A percentile compares a stretch with the other conserved stretches of the same genome.
Conservation (phyloP, 2,888 invertebrate genomes). For the Acleris cristana region DNA sequence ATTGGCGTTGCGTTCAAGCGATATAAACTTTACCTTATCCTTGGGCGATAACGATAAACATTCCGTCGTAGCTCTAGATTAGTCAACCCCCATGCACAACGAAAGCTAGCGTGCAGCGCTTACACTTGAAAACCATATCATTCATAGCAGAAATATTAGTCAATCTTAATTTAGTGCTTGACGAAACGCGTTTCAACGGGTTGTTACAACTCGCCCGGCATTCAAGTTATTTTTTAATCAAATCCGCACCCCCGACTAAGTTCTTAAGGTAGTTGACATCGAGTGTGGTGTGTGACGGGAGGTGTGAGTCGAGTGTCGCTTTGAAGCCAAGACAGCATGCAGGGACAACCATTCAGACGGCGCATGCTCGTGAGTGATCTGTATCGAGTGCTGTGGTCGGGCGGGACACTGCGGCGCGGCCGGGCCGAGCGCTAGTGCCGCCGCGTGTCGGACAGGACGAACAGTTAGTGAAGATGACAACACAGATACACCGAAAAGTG, state of each 20-base stretch:
- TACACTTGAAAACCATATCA: constrained; percentile 75
- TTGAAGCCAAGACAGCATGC: constrained; percentile 83
- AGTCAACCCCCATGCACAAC: constrained; percentile 82
- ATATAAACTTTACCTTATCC: constrained; percentile 77
- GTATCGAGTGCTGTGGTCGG: constrained; percentile 73
- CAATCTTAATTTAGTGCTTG: constrained; percentile 60
- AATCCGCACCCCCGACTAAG: constrained; percentile 29
- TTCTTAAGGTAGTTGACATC: constrained; percentile 49
- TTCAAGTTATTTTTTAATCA: constrained; percentile 14
- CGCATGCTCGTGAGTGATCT: constrained; percentile 76
- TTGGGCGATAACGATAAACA: constrained; percentile 68
- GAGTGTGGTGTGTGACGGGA: constrained; percentile 66
- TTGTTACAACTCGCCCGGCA: constrained; percentile 24
- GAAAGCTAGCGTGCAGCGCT: constrained; percentile 83
- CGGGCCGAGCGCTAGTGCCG: constrained; percentile 31
- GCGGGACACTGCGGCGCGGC: constrained; percentile 24
- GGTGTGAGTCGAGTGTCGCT: constrained; percentile 62
- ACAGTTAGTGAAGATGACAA: constrained; percentile 75
- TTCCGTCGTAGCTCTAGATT: constrained; percentile 79
- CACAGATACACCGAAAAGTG: constrained; percentile 80
- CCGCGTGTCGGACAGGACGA: constrained; percentile 63
- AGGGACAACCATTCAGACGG: constrained; percentile 76
- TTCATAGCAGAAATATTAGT: constrained; percentile 66
- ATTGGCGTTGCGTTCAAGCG: constrained; percentile 77
- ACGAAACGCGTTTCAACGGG: constrained; percentile 42